A percentile compares a stretch with the other conserved stretches of the same genome.
phyloP scores from a whole-genome alignment of 2,797 vertebrate genomes.

The Arctocebus calabarensis region DNA sequence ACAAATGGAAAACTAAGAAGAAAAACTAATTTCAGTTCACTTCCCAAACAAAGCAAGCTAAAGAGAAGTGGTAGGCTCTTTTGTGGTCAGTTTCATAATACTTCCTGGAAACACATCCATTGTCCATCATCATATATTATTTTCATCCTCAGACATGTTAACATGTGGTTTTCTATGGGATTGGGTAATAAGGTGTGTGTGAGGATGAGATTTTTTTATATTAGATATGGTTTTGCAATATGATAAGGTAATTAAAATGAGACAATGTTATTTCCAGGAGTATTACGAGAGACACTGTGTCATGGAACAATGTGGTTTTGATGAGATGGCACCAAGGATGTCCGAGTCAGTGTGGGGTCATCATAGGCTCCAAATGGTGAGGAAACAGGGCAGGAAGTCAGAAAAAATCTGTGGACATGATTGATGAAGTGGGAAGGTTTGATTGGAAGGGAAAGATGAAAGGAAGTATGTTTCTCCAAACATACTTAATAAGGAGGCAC shows the following conservation, averaged over 20 bases:
- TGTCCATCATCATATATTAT: slow-evolving; percentile 65
- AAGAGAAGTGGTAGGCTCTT: slow-evolving; percentile 38
- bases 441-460: slow-evolving; percentile 67
- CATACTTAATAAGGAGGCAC: slow-evolving; percentile 43
- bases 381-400: slow-evolving; percentile 48
- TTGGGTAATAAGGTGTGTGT: slow-evolving; percentile 57
- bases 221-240: slow-evolving; percentile 77
- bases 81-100: slow-evolving; percentile 54
- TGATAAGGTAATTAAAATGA: slow-evolving; percentile 68
- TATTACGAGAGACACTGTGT: slow-evolving; percentile 67
- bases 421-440: slow-evolving; percentile 63
- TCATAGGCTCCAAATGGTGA: slow-evolving; percentile 55
- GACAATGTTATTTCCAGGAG: slow-evolving; percentile 72
- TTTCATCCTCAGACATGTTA: slow-evolving; percentile 66
- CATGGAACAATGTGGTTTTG: slow-evolving; percentile 70
- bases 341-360: slow-evolving; percentile 21
- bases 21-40: not conserved
- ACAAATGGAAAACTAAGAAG: not conserved
- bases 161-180: slow-evolving; percentile 61
- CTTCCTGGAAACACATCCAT: slow-evolving; percentile 54
- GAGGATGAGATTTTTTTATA: slow-evolving; percentile 71
- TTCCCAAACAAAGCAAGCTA: not conserved
- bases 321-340: slow-evolving; percentile 59
- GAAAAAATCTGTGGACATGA: slow-evolving; percentile 61
- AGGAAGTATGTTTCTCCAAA: slow-evolving; percentile 55